Conservation (phyloP, 2,113 vertebrate species). For the Sorex fumeus region DNA sequence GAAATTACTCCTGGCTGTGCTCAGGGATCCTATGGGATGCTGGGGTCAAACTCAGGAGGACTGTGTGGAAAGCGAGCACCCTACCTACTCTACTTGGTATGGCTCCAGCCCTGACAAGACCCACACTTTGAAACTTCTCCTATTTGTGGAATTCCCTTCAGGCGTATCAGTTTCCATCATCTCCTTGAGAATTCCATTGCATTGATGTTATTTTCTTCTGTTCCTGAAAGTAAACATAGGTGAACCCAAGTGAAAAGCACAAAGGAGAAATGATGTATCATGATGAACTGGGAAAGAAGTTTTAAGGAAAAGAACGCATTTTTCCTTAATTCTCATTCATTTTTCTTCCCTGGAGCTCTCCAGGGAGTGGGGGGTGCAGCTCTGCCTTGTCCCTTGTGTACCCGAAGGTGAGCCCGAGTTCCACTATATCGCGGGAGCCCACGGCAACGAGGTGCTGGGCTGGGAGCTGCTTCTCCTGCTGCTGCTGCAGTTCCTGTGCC, state of each 20-base stretch:
- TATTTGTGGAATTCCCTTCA: background rate
- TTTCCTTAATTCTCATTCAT: no score
- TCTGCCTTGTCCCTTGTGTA: background rate
- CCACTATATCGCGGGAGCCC: constrained; percentile 96
- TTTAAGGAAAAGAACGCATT: background rate
- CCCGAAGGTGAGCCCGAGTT: constrained; percentile 96
- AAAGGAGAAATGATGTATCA: background rate
- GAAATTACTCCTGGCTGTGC: no score
- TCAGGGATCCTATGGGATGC: no score
- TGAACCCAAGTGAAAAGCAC: background rate
- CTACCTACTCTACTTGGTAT: no score
- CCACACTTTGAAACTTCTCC: background rate
- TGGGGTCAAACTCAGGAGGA: no score
- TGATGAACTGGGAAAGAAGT: background rate
- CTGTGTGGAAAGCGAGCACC: no score
- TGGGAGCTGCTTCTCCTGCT: constrained; percentile 95
- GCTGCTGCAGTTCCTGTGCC: constrained; percentile 98
- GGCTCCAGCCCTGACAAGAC: no score
- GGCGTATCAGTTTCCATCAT: background rate
- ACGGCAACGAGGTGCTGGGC: constrained; percentile 97
- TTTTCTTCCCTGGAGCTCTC: no score
- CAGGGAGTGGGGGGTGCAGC: background rate
- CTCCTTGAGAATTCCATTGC: background rate
- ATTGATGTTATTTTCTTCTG: constrained; percentile 50
- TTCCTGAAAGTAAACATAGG: constrained; percentile 12